Conservation (phyloP, 92 coral and sea anemone species). For the Desmophyllum pertusum region DNA sequence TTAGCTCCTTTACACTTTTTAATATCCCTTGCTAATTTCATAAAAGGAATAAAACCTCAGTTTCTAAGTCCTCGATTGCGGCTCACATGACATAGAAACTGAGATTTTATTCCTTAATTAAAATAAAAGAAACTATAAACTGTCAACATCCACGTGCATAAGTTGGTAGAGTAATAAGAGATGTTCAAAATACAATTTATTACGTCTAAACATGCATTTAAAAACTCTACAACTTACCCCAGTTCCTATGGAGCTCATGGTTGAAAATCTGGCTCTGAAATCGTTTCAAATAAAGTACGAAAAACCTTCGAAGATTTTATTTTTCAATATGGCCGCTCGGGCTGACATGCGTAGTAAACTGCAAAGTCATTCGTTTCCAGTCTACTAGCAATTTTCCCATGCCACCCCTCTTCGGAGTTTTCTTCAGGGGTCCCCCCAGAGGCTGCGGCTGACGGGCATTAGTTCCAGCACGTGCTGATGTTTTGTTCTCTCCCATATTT, state of each 20-base stretch:
- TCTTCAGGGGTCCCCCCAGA: not conserved
- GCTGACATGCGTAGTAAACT: constrained; percentile 27
- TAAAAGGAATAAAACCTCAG: too few species aligned
- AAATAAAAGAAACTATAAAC: too few species aligned
- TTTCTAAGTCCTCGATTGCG: too few species aligned
- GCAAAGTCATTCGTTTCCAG: constrained; percentile 44
- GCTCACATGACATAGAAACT: too few species aligned
- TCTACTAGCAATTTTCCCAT: too few species aligned
- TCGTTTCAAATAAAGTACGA: not conserved
- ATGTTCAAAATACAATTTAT: not conserved
- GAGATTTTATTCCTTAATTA: too few species aligned
- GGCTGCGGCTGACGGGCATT: not conserved
- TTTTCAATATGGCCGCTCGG: constrained; percentile 37
- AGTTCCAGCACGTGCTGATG: constrained; percentile 13
- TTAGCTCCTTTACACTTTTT: too few species aligned
- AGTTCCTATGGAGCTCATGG: constrained; percentile 99
- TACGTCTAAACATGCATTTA: too few species aligned
- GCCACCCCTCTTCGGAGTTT: too few species aligned
- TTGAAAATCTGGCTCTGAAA: not conserved
- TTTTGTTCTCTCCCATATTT: constrained; percentile 21
- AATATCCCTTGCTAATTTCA: too few species aligned
- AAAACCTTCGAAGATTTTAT: not conserved
- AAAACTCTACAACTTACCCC: constrained; percentile 82
- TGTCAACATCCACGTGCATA: constrained; percentile 38
- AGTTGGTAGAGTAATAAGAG: not conserved